Percentiles rank a stretch among this genome's conserved stretches.
These are phyloP conservation scores for Sitta europaea DNA, from an alignment of 2,113 vertebrate species.

Conservation along the genomic window DNA sequence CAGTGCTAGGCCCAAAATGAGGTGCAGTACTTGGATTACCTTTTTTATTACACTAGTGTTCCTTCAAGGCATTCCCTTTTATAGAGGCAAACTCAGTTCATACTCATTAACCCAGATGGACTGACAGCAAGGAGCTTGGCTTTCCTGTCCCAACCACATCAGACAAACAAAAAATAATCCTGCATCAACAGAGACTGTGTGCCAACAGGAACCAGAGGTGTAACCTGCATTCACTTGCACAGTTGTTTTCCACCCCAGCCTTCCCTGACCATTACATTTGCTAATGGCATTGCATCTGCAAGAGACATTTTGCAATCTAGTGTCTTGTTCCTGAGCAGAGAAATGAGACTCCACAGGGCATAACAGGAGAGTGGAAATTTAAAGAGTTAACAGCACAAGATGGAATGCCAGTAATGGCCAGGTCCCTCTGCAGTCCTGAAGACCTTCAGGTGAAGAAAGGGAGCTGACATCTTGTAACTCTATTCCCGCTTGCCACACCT, in stretches of 20 bases:
- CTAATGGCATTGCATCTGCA: background rate
- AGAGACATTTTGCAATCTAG: background rate
- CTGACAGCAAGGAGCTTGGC: background rate
- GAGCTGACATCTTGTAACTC: background rate
- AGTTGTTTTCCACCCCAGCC: background rate
- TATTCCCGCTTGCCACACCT: background rate
- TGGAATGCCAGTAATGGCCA: background rate
- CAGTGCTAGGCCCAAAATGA: background rate
- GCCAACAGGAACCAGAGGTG: background rate
- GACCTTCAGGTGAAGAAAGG: background rate
- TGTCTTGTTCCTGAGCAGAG: background rate
- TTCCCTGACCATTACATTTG: background rate
- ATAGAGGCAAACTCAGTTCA: background rate
- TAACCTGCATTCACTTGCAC: background rate
- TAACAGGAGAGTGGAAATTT: background rate
- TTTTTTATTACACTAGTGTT: background rate
- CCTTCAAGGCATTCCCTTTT: constrained; percentile 33
- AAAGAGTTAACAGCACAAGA: background rate
- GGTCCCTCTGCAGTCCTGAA: background rate
- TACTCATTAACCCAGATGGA: background rate
- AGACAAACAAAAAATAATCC: background rate
- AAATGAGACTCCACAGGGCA: background rate
- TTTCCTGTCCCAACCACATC: constrained; percentile 25
- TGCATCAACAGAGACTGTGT: background rate
- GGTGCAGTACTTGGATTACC: background rate